Evolutionary conservation across 1,140 invertebrate species (phyloP), one percentile per base, ranked within the genome.

Genomic region (Luehdorfia chinensis): DNA sequence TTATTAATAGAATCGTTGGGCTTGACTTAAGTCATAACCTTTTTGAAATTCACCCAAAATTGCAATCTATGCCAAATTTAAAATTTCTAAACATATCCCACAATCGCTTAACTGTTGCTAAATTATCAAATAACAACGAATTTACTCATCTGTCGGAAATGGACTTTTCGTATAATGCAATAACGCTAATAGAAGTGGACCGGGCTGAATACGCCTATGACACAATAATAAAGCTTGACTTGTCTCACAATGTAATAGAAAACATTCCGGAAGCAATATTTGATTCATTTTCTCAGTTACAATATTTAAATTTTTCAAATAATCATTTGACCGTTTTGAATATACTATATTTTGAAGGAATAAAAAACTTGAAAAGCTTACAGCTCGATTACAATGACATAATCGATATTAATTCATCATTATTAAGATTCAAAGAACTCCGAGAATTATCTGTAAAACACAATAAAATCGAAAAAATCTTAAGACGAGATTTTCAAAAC

Each of bases 151-250:
- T 79, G 27, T 21, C 28, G 19, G 45, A 53, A 30, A 50, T 79
- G 27, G 65, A 79, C 59, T 55, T 68, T 4, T 74, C 74, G 1
- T 31, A 64, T 49, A 77, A 77, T 21, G 19, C 37, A 47, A 28
- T 9, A 71, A 72, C 9, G 49, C 21, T 16, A 9, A 61, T 67
- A 16, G 1, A 37, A 44, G 37, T 46, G 1, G 13, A 54, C 14
- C 19, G 9, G 5, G 9, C 33, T 11, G 11, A 45, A 5, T 28
- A 49, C 41, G 4, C 30, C 5, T 71, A 57, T 27, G 50, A 13
- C 1, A 52, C 43, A 13, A 9, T 68, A 15, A 50, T 13, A 9
- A 61, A 15, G 27, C 27, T 76, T 2, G 60, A 69, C 30, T 44
- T 74, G 13, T 66, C 65, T 1, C 34, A 74, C 47, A 74, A 76